phyloP scores from a whole-genome alignment of 2,888 invertebrate genomes.

The Apotomis turbidana region DNA sequence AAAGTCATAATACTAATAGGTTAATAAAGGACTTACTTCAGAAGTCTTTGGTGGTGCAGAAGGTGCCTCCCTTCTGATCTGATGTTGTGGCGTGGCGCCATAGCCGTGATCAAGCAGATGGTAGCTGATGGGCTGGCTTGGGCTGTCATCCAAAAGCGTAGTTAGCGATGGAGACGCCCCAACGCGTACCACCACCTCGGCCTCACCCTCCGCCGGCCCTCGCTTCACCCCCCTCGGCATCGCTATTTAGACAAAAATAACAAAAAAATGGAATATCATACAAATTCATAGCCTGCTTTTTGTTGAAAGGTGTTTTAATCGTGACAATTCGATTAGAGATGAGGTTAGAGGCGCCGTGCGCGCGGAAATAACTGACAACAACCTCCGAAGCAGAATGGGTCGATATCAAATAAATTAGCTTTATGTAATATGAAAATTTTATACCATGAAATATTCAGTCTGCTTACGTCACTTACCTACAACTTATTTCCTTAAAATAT shows the following conservation, averaged over 20 bases:
- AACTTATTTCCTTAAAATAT: slow-evolving; percentile 74
- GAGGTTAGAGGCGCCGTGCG: slow-evolving; percentile 83
- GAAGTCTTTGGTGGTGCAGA: slow-evolving; percentile 83
- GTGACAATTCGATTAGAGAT: slow-evolving; percentile 79
- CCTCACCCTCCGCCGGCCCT: slow-evolving; percentile 82
- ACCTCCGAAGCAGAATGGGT: slow-evolving; percentile 77
- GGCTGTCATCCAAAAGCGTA: slow-evolving; percentile 79
- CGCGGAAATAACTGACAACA: slow-evolving; percentile 76
- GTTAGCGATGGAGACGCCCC: slow-evolving; percentile 83
- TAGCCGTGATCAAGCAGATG: slow-evolving; percentile 94
- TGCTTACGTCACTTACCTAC: slow-evolving; percentile 70
- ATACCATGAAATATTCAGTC: slow-evolving; percentile 44
- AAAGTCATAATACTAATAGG: background rate
- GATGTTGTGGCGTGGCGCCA: slow-evolving; percentile 90
- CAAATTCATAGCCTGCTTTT: slow-evolving; percentile 19
- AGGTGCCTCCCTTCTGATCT: slow-evolving; percentile 84
- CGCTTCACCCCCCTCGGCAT: slow-evolving; percentile 86
- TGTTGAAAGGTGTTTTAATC: slow-evolving; percentile 52
- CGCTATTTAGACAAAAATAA: slow-evolving; percentile 57
- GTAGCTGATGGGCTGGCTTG: slow-evolving; percentile 85
- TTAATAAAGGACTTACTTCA: slow-evolving; percentile 68
- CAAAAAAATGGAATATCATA: slow-evolving; percentile 53
- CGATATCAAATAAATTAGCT: slow-evolving; percentile 67
- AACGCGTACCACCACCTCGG: slow-evolving; percentile 78
- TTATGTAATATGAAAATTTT: slow-evolving; percentile 52